Base-by-base conservation (phyloP, 1,140 invertebrate species). In the Zaprionus gabonicus region DNA sequence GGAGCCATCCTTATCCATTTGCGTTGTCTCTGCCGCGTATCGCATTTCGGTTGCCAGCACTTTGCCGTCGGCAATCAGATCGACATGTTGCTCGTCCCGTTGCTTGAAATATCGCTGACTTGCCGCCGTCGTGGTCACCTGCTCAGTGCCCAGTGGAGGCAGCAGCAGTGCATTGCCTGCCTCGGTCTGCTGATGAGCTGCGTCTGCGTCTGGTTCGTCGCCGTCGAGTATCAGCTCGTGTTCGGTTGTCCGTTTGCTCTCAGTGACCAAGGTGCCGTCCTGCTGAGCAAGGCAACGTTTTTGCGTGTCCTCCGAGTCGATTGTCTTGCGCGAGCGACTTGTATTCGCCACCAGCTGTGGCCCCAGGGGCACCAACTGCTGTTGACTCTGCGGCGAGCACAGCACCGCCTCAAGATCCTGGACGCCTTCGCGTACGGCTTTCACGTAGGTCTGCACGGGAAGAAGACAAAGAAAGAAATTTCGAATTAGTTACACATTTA, bases 191-290 rank as follows among this genome's bases (percentile, higher is more conserved):
- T 44, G 44, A 10, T 34, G 31, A 34, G 31, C 10, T 23, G 53
- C 2, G 23, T 20, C 15, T 6, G 13, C 41, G 9, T 69, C 91
- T 34, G 31, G 2, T 74, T 97, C 96, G 85, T 96, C 95, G 36
- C 68, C 73, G 94, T 97, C 95, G 82, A 96, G 95, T 79, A 97
- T 94, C 94, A 96, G 95, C 91, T 97, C 97, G 94, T 97, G 97
- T 93, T 98, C 97, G 71, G 95, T 96, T 38, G 96, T 97, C 51
- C 95, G 95, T 74, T 95, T 94, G 28, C 95, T 97, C 93, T 98
- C 97, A 1, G 97, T 98, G 69, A 97, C 95, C 63, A 98, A 95
- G 74, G 96, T 95, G 13, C 97, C 97, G 93, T 97, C 96, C 28
- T 95, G 94, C 77, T 96, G 95, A 17, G 96, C 91, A 58, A 95